phyloP scores from a whole-genome alignment of 2,113 vertebrate genomes.

The Protomyctophum bolini region DNA sequence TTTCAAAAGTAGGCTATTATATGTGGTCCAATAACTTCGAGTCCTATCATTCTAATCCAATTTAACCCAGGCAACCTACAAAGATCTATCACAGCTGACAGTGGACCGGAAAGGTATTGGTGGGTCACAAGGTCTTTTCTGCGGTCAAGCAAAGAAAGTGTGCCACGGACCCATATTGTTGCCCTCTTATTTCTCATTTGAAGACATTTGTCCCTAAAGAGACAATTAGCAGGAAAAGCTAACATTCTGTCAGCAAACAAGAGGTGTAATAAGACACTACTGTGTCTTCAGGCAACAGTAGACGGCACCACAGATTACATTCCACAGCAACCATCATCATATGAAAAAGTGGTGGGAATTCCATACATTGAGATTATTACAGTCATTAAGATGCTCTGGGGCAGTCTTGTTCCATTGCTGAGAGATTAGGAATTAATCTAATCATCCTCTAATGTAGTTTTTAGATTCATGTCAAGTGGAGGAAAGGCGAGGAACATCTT shows the following conservation, averaged over 20 bases:
- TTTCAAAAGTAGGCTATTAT: background rate
- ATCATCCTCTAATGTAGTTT: conserved; percentile 22
- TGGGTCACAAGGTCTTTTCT: conserved; percentile 27
- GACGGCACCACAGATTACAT: conserved; percentile 43
- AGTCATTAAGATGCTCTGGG: conserved; percentile 31
- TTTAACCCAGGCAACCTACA: no score
- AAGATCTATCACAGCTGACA: conserved; percentile 10
- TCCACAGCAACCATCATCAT: conserved; percentile 37
- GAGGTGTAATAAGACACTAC: conserved; percentile 56
- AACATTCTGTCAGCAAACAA: conserved; percentile 48
- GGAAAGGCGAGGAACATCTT: conserved; percentile 8
- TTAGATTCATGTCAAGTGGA: background rate
- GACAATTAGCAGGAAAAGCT: conserved; percentile 68
- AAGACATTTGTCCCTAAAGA: conserved; percentile 59
- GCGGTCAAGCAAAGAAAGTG: conserved; percentile 47
- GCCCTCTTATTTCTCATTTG: conserved; percentile 32
- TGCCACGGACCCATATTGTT: conserved; percentile 42
- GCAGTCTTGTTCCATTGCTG: conserved; percentile 23
- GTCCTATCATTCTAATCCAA: no score
- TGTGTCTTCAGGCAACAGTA: conserved; percentile 50
- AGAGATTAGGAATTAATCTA: conserved; percentile 15
- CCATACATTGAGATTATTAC: conserved; percentile 16
- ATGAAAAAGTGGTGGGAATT: conserved; percentile 44
- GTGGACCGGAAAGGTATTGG: background rate
- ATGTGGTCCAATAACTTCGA: background rate